Evolutionary conservation across 2,113 vertebrate species (phyloP), one percentile per base, ranked within the genome.

Genomic region (Xenopus laevis): DNA sequence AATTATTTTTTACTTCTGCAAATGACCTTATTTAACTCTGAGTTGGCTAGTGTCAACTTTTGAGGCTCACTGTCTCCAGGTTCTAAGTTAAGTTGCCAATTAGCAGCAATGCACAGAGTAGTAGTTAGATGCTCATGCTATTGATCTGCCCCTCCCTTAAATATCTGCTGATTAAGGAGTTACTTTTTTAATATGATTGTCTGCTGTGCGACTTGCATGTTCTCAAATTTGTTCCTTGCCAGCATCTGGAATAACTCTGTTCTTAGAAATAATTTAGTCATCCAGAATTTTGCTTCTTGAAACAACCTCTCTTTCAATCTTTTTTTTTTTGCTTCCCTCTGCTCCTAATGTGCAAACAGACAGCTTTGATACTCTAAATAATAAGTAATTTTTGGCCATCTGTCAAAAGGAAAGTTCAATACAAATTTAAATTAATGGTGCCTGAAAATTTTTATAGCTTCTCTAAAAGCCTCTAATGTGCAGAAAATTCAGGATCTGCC

Each of bases 401-500:
- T 92, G 89, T 92, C 90, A 93, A 91, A 90, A 84, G 87, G 86
- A 90, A 90, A 92, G 92, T 93, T 91, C 90, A 91, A 90, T 90
- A 87, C 89, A 91, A 91, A 91, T 93, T 92, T 92, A 92, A 92
- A 93, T 93, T 92, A 92, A 92, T 93, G 91, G 84, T 91, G 89
- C 92, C 91, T 92, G 91, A 92, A 92, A 89, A 89, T 87, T 91
- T 92, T 91, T 91, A 91, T 90, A 83, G 88, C 86, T 89, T 71
- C 85, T 91, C 86, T 93, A 92, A 92, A 92, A 92, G 92, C 87
- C 87, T 89, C 84, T 93, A 93, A 91, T 92, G 90, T 90, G 89
- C 84, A 91, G 87, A 91, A 92, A 92, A 91, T 91, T 91, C 86
- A 78, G 82, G 88, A 87, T 91, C 86, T 89, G 88, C 87, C 90